These are phyloP conservation scores for Drosophila willistoni DNA, from an alignment of 1,140 invertebrate species.

Conservation along the genomic window DNA sequence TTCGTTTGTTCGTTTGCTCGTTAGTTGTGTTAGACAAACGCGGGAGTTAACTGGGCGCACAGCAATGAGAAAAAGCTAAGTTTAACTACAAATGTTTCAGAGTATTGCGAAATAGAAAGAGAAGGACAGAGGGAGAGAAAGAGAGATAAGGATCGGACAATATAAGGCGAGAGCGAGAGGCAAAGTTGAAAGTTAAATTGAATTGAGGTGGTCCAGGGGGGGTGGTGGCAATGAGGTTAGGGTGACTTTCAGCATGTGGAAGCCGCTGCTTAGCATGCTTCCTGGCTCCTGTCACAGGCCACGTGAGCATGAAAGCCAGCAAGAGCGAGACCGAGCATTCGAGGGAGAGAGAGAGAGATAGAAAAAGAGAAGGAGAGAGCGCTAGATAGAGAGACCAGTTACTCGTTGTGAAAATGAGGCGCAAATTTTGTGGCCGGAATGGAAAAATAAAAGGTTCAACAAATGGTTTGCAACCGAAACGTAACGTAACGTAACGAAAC, in stretches of 20 bases:
- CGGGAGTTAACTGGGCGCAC: constrained; percentile 77
- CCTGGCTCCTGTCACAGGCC: constrained; percentile 60
- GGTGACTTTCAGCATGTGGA: constrained; percentile 78
- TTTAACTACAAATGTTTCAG: constrained; percentile 26
- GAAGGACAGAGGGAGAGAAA: constrained; percentile 11
- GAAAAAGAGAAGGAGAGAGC: constrained; percentile 18
- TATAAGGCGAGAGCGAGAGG: constrained; percentile 30
- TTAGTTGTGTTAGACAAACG: constrained; percentile 74
- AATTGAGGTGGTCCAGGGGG: constrained; percentile 64
- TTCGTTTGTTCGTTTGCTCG: constrained; percentile 52
- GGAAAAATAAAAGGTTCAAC: constrained; percentile 70
- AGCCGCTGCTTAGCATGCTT: constrained; percentile 77
- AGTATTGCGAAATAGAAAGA: not conserved
- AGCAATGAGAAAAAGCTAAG: constrained; percentile 45
- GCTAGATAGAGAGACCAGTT: not conserved
- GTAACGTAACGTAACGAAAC: constrained; percentile 35
- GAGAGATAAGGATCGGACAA: not conserved
- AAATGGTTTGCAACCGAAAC: constrained; percentile 73
- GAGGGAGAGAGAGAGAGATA: not conserved
- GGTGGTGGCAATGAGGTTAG: constrained; percentile 58
- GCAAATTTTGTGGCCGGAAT: constrained; percentile 74
- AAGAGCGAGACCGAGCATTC: constrained; percentile 17
- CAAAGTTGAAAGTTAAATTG: constrained; percentile 78
- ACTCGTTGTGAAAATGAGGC: constrained; percentile 68
- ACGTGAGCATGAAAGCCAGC: constrained; percentile 64